Evolutionary conservation across 2,888 invertebrate genomes (phyloP), one percentile per base, ranked within the genome.

Genomic region (Chymomyza amoena): DNA sequence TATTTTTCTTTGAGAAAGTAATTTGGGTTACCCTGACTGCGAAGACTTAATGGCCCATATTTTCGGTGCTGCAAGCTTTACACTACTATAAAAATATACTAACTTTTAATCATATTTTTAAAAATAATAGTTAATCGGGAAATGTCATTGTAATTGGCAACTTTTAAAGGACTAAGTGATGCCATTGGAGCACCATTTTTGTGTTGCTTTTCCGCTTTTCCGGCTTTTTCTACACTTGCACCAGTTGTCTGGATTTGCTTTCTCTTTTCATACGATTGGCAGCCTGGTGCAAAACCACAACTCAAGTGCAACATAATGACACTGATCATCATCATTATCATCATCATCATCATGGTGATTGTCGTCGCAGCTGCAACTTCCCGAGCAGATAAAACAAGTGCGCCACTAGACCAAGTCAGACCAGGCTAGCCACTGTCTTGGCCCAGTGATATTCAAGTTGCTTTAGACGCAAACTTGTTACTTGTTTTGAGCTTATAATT

Each of bases 201-300:
- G 39, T 45, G 13, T 3, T 4, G 39, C 10, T 45, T 45, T 39
- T 39, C 39, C 39, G 70, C 70, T 72, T 73, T 76, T 76, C 65
- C 76, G 79, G 76, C 75, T 68, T 25, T 32, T 25, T 13, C 59
- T 13, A 54, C 59, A 16, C 36, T 45, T 45, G 39, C 39, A 45
- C 39, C 39, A 45, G 39, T 45, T 45, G 13, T 13, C 39, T 45
- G 39, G 39, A 45, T 25, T 15, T 61, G 73, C 67, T 73, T 73
- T 72, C 73, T 78, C 69, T 73, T 67, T 71, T 63, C 79, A 76
- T 73, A 67, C 66, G 66, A 64, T 39, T 77, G 72, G 69, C 73
- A 79, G 39, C 13, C 39, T 45, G 39, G 13, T 13, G 13, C 39
- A 13, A 32, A 15, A 45, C 39, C 39, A 45, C 39, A 45, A 45